Evolutionary conservation across 2,113 vertebrate species (phyloP), one percentile per base, ranked within the genome.

Genomic region (Motacilla alba): DNA sequence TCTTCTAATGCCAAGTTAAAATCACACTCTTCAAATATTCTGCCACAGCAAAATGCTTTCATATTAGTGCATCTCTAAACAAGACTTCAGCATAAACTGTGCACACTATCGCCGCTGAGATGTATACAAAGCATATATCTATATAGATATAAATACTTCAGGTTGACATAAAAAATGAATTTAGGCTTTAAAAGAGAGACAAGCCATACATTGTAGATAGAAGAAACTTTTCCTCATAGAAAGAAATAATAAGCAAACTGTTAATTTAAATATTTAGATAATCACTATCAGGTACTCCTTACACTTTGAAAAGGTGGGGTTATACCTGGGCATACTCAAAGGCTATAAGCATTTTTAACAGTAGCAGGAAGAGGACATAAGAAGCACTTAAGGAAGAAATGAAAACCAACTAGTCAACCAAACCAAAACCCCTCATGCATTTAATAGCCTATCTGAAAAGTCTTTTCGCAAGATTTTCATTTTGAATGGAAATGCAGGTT

Each of bases 401-500:
- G 6, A 35, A n/a, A 37, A 11, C 33, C 16, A 22, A 15, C 6
- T 30, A 43, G 11, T 18, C 11, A 86, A 64, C 7, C 18, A 44
- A 67, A 24, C 7, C 27, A 33, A 37, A 2, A 1, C 2, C 1
- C 10, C 4, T 21, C 8, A 26, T 21, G 4, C 6, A 41, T 44
- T 86, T 63, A 76, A 58, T 72, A 74, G 15, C 19, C 9, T 62
- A 19, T 33, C 15, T 67, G n/a, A 78, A 92, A 66, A 43, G 5
- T 91, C 13, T 33, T 41, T 18, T 35, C n/a, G 5, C 19, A 77
- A 81, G 33, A 43, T 77, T 74, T 69, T 59, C 0, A 73, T 73
- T 92, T 50, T 87, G 55, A 41, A 52, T 31, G 9, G 18, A 56
- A 92, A 62, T 9, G 14, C 7, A 69, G 7, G 18, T 60, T 60